Base-by-base conservation (phyloP, 2,888 invertebrate species). In the Orthosia incerta region DNA sequence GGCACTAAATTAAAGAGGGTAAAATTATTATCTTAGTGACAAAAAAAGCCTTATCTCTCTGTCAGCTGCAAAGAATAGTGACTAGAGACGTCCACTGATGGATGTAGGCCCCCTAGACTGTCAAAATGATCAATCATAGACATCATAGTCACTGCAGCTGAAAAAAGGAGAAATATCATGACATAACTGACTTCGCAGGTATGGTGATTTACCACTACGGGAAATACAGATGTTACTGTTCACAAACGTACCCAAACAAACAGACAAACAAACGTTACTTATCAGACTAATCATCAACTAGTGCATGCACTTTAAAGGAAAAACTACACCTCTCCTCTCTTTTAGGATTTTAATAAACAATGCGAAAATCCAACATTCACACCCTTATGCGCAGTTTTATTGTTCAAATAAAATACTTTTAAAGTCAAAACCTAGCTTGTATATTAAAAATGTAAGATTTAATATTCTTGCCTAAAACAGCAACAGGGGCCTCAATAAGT, bases 1-100 rank as follows among this genome's bases (percentile, higher is more conserved):
- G 59, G 50, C 55, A 51, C 70, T 81, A 53, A 67, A 67, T 20
- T 60, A 51, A 26, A 75, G 59, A 45, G 55, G 68, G 59, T 62
- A 53, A 74, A 64, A 39, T 39, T 46, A 64, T 46, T 55, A 56
- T 48, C n/a, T 70, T 15, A 57, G 66, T 76, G 26, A 77, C 16
- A 45, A 69, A 53, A 13, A 55, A 16, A 4, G 3, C 16, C 4
- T 63, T 20, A 60, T 18, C 15, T 60, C 48, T 4, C 50, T 51
- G 31, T 2, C n/a, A 23, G 13, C 18, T 31, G 4, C 15, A 50
- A 20, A n/a, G 0, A 76, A 64, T 23, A 11, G 39, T 26, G 15
- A 31, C 20, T 4, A 15, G 9, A 16, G 9, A 16, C 5, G 7
- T 39, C 50, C 31, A 31, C 39, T 23, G 18, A 15, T 56, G 9